phyloP scores from a whole-genome alignment of 2,888 invertebrate species.

The Villa cingulata region DNA sequence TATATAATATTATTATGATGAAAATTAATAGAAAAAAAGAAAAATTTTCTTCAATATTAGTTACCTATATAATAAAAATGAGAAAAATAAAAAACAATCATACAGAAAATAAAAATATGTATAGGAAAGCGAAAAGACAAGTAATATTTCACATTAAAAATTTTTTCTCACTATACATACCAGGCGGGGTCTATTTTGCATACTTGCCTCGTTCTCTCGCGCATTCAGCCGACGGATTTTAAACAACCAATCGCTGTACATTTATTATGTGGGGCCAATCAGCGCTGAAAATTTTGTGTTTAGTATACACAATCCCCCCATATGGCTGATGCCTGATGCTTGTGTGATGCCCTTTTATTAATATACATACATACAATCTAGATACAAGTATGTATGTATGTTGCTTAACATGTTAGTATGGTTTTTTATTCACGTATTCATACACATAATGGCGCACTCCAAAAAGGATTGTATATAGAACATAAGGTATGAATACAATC shows the following conservation, averaged over 20 bases:
- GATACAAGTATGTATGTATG: too few relatives aligned
- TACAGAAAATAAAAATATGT: too few relatives aligned
- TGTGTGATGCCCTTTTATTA: neutral
- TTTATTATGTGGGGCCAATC: conserved; percentile 9
- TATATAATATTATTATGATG: neutral
- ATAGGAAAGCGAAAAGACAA: too few relatives aligned
- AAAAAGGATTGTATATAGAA: neutral
- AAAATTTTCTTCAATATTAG: too few relatives aligned
- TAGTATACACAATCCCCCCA: conserved; percentile 5
- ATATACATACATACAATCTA: too few relatives aligned
- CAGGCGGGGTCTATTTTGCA: conserved; percentile 14
- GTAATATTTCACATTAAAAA: conserved; percentile 6
- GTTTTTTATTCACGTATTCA: neutral
- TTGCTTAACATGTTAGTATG: too few relatives aligned
- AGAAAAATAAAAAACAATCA: too few relatives aligned
- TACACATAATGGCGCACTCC: neutral
- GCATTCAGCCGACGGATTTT: conserved; percentile 9
- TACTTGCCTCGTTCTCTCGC: conserved; percentile 10
- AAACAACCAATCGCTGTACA: conserved; percentile 10
- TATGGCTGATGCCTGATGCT: neutral
- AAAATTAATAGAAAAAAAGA: neutral
- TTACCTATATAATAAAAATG: too few relatives aligned
- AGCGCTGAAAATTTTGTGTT: conserved; percentile 9
- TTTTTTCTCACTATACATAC: conserved; percentile 5
- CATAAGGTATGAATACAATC: too few relatives aligned